These are phyloP conservation scores for Drosophila eugracilis DNA, from an alignment of 1,140 invertebrate species.

Conservation along the genomic window DNA sequence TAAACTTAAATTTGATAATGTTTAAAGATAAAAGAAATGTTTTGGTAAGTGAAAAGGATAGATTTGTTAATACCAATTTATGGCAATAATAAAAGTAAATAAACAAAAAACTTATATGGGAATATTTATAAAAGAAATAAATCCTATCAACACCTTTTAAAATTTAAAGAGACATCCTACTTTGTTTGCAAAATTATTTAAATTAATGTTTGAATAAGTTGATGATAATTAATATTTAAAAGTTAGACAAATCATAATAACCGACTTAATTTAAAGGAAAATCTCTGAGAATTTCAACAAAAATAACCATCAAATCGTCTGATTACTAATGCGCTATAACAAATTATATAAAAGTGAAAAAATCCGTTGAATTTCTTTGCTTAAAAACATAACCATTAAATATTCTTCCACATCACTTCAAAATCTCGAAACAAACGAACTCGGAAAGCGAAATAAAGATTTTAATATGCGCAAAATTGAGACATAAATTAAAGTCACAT, in stretches of 20 bases:
- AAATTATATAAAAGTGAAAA: background rate
- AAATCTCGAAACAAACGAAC: background rate
- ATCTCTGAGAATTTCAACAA: background rate
- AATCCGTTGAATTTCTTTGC: background rate
- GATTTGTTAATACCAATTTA: too few species aligned
- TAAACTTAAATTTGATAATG: too few species aligned
- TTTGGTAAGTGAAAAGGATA: too few species aligned
- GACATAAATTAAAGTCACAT: conserved; percentile 82
- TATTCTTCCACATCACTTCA: background rate
- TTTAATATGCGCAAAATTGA: conserved; percentile 81
- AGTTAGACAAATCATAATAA: too few species aligned
- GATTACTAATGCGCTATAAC: background rate
- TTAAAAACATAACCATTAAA: conserved; percentile 15
- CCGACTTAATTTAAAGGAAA: too few species aligned
- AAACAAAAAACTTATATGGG: too few species aligned
- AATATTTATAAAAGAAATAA: too few species aligned
- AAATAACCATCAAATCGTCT: background rate
- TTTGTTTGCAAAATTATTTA: too few species aligned
- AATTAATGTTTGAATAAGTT: too few species aligned
- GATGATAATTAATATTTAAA: too few species aligned
- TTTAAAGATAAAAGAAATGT: background rate
- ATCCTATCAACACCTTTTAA: too few species aligned
- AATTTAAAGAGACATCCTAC: too few species aligned
- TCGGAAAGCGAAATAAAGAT: conserved; percentile 51
- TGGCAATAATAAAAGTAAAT: background rate